phyloP scores from a whole-genome alignment of 2,113 vertebrate genomes.

The Neogobius melanostomus region DNA sequence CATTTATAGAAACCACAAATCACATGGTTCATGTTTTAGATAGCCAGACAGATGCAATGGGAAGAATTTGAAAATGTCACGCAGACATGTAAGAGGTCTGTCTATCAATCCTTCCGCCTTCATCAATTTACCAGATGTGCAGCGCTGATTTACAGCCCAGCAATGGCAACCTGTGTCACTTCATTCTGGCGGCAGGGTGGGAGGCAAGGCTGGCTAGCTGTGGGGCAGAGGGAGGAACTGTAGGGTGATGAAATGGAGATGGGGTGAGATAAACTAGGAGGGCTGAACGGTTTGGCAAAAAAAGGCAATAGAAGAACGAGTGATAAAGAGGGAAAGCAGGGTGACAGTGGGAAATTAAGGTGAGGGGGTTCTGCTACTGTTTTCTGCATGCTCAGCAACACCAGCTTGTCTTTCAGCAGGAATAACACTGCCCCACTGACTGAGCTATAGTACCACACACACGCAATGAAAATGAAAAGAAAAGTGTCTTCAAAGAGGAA shows the following conservation, averaged over 20 bases:
- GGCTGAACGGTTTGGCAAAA: slow-evolving; percentile 14
- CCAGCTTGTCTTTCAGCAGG: slow-evolving; percentile 52
- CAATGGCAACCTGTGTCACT: slow-evolving; percentile 30
- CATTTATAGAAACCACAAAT: slow-evolving; percentile 26
- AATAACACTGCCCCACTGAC: slow-evolving; percentile 42
- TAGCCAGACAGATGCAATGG: slow-evolving; percentile 19
- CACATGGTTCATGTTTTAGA: slow-evolving; percentile 16
- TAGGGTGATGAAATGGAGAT: slow-evolving; percentile 40
- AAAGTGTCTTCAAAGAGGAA: neutral
- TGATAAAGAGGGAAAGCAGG: slow-evolving; percentile 17
- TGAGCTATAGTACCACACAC: neutral
- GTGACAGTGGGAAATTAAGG: slow-evolving; percentile 7
- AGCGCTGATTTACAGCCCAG: slow-evolving; percentile 41
- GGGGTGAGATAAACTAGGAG: slow-evolving; percentile 27
- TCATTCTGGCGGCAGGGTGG: slow-evolving; percentile 28
- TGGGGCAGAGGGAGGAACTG: neutral
- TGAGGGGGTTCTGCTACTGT: slow-evolving; percentile 14
- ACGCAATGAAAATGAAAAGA: neutral
- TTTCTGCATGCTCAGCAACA: slow-evolving; percentile 63
- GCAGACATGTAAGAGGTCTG: slow-evolving; percentile 11
- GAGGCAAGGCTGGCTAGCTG: slow-evolving; percentile 30
- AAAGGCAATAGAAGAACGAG: slow-evolving; percentile 8
- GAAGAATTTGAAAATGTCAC: slow-evolving; percentile 29
- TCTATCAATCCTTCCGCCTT: slow-evolving; percentile 17
- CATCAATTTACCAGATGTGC: slow-evolving; percentile 39